Evolutionary conservation across 2,113 vertebrate species (phyloP).

Genomic region (Colaptes auratus): DNA sequence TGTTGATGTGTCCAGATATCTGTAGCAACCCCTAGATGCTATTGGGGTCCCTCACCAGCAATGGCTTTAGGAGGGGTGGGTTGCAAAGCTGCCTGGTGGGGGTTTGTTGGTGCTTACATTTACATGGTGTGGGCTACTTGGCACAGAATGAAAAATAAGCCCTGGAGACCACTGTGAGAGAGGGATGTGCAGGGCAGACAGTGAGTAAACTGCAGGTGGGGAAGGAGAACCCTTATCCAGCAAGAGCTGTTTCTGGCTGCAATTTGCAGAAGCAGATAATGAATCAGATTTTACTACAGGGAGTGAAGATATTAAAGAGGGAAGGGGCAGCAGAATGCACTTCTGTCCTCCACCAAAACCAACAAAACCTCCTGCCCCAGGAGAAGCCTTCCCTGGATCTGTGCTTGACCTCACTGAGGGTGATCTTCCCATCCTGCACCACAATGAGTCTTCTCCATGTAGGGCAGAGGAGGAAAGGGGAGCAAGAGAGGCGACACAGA

Average conservation of each 20-base stretch:
- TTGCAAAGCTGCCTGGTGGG: not conserved
- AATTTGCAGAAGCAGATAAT: not conserved
- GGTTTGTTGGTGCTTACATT: not conserved
- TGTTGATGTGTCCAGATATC: not conserved
- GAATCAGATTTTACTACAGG: fast-evolving
- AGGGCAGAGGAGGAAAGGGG: not conserved
- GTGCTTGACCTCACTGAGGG: not conserved
- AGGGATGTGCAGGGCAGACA: not conserved
- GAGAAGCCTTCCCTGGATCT: not conserved
- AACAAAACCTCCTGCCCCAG: not conserved
- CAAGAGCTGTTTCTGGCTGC: not conserved
- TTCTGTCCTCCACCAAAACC: not conserved
- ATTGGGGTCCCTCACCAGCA: not conserved
- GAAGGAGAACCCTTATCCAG: not conserved
- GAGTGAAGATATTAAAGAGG: not conserved
- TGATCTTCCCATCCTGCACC: not conserved
- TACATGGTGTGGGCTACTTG: fast-evolving
- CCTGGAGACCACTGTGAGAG: not conserved
- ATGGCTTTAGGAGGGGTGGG: not conserved
- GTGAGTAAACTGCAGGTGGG: not conserved
- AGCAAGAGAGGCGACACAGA: not conserved
- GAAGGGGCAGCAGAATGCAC: fast-evolving
- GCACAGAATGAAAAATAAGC: not conserved
- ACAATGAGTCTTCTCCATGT: fast-evolving
- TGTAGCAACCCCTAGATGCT: not conserved